Base-by-base conservation (phyloP, 2,113 vertebrate species). In the Ophthalmolycus amberensis region DNA sequence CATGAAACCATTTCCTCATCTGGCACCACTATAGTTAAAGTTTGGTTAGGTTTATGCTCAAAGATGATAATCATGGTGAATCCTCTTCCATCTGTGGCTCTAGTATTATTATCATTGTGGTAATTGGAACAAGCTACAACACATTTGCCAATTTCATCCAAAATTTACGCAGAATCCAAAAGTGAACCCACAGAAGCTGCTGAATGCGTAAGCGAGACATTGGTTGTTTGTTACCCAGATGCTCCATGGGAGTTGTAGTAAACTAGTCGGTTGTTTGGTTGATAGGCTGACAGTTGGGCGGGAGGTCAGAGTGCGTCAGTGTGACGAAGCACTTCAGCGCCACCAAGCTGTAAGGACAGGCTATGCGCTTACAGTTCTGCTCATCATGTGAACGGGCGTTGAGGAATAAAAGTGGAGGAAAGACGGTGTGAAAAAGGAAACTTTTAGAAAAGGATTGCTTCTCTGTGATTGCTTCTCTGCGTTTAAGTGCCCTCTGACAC, bases 401-500 rank as follows among this genome's bases (percentile, higher is more conserved):
- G 42, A 60, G 42, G 71, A 74, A 46, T 72, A 50, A 71, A 84
- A 84, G 40, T 71, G 38, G 56, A 73, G 71, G 42, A 29, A 56
- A 66, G 54, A 75, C 22, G 1, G 37, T 3, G 44, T 46, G 64
- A 48, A 86, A 79, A 75, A 42, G 62, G 0, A 14, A 90, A 75
- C 69, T 79, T 77, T 48, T 32, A 15, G 8, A 52, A 27, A 48
- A n/a, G 40, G 67, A 34, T 32, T 32, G 32, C 32, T 4, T 32
- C 25, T 71, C 27, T 6, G 62, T 87, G 89, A 34, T 32, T 32
- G 32, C 32, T 32, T 32, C 25, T 71, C 27, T 6, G 62, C 85
- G 89, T 90, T 90, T 90, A 68, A 42, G 37, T 85, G 86, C 75
- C 85, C 87, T 87, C 76, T 89, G 89, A 85, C 89, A 85, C 82